Evolutionary conservation across 2,113 vertebrate genomes (phyloP), one percentile per base, ranked within the genome.

Genomic region (Xiphophorus couchianus): DNA sequence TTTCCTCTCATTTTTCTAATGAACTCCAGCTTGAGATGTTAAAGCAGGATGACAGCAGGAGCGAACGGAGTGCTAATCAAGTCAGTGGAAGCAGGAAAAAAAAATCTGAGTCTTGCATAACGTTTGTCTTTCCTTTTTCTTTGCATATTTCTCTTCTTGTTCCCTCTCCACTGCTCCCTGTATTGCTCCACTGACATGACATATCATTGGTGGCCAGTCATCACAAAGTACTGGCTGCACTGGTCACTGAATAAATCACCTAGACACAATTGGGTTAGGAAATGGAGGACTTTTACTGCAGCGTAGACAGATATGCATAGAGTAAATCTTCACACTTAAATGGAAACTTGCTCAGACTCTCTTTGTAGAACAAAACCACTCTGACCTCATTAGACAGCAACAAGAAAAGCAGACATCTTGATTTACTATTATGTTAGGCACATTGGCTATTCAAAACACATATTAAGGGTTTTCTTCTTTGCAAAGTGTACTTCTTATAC

Each of bases 31-130:
- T 91, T 74, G 91, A 94, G 87, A 91, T 81, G 30, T 80, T 85
- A 33, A 90, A 94, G 42, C 80, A 86, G 90, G 92, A 95, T 85
- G 93, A 95, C 89, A 92, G 93, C 88, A 86, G 89, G 71, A 94
- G 90, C 72, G 87, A 95, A 63, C 77, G 87, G 68, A 78, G 74
- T 71, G 89, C 94, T 81, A 89, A 94, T 87, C 93, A 94, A 84
- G 84, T 93, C 64, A 94, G 73, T 66, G 90, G 92, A 90, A 93
- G 92, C 93, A 60, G 27, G 19, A 17, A 39, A 58, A 60, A 13
- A 33, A 77, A 39, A 58, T 25, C 37, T 9, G n/a, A 74, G 63
- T 42, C 62, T 66, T 66, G 19, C 44, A 71, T 71, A 73, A 88
- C 83, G 61, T 80, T 78, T 72, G 37, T 73, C 73, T 48, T 80